Evolutionary conservation across 2,797 vertebrate genomes (phyloP).

Genomic region (Sandelia bainsii): DNA sequence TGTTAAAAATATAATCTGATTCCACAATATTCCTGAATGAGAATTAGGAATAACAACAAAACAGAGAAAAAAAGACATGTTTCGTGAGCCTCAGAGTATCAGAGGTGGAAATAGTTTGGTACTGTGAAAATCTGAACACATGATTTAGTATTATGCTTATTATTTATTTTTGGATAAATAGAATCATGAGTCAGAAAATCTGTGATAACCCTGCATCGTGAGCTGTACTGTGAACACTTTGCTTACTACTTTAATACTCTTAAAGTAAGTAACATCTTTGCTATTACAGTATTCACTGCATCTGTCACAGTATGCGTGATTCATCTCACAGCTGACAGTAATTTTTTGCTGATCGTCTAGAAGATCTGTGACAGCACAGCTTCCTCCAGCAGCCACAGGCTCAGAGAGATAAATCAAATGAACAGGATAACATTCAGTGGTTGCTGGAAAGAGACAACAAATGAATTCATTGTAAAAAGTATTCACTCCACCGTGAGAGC

Average conservation of each 20-base stretch:
- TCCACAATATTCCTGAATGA: not conserved
- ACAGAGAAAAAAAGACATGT: too few species aligned
- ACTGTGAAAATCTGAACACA: slow-evolving; percentile 11
- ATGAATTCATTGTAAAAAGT: too few species aligned
- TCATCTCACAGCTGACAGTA: not conserved
- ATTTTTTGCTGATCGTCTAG: not conserved
- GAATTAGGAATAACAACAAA: too few species aligned
- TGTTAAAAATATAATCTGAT: too few species aligned
- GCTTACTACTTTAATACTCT: not conserved
- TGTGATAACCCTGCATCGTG: slow-evolving; percentile 51
- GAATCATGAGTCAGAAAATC: slow-evolving; percentile 49
- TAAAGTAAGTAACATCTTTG: not conserved
- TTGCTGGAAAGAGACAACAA: too few species aligned
- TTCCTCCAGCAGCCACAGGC: not conserved
- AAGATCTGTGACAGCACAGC: not conserved
- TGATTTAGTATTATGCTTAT: slow-evolving; percentile 7
- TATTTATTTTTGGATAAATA: slow-evolving; percentile 33
- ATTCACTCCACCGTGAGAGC: too few species aligned
- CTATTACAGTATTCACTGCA: slow-evolving; percentile 2
- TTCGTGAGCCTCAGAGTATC: slow-evolving; percentile 14
- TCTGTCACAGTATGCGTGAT: not conserved
- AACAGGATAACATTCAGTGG: too few species aligned
- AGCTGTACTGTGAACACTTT: slow-evolving; percentile 1
- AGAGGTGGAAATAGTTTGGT: not conserved
- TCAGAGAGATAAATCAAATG: not conserved